Percentiles rank a stretch among this genome's conserved stretches.
Evolutionary conservation across 1,140 invertebrate genomes (phyloP).

Genomic region (Amyelois transitella): DNA sequence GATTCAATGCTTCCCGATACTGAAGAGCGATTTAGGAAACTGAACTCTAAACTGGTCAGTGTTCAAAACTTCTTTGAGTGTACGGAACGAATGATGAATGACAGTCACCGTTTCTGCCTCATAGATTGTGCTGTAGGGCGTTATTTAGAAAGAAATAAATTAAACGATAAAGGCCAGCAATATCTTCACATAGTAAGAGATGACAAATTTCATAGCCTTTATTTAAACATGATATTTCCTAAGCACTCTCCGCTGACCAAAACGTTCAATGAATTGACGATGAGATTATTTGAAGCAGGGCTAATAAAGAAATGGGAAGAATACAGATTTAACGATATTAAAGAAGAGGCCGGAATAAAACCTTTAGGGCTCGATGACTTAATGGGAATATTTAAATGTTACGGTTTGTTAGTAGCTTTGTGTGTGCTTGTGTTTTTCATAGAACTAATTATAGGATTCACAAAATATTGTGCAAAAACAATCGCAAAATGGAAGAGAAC

Average conservation of each 20-base stretch:
- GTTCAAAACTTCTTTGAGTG: constrained; percentile 49
- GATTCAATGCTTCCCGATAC: constrained; percentile 56
- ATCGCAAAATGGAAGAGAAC: neutral
- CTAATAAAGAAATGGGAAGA: constrained; percentile 50
- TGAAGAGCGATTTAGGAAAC: constrained; percentile 43
- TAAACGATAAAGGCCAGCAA: constrained; percentile 57
- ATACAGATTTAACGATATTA: constrained; percentile 38
- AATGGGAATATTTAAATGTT: constrained; percentile 45
- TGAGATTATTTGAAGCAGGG: constrained; percentile 39
- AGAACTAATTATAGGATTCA: constrained; percentile 30
- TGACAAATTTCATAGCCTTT: constrained; percentile 63
- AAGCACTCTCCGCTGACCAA: constrained; percentile 45
- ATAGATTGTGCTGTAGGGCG: constrained; percentile 60
- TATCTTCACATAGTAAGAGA: constrained; percentile 52
- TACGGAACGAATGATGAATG: constrained; percentile 42
- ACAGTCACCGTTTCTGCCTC: constrained; percentile 53
- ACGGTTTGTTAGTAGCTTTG: constrained; percentile 23
- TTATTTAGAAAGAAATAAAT: constrained; percentile 47
- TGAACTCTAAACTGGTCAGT: constrained; percentile 46
- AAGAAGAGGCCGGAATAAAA: constrained; percentile 31
- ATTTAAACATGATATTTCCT: constrained; percentile 48
- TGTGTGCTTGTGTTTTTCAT: constrained; percentile 36
- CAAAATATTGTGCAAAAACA: neutral
- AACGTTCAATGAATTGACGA: constrained; percentile 37
- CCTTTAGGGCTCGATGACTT: constrained; percentile 30